Base-by-base conservation (phyloP, 1,140 invertebrate species). In the Ceratitis capitata region DNA sequence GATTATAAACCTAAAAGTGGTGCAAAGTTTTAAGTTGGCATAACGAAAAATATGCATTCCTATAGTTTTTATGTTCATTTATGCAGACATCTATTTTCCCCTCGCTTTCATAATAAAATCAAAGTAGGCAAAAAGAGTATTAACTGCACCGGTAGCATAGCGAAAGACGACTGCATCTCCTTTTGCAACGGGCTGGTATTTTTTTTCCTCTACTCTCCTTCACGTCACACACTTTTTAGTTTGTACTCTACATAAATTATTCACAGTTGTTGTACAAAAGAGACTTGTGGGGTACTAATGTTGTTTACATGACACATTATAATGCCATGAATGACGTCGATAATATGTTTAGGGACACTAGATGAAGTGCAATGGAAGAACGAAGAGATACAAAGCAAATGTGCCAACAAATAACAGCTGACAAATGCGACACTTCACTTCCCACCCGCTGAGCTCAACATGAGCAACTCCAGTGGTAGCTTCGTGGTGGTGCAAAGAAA, bases 171-270 rank as follows among this genome's bases (percentile, higher is more conserved):
- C n/a, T n/a, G n/a, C n/a, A n/a, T n/a, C n/a, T n/a, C n/a, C n/a
- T n/a, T n/a, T n/a, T n/a, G n/a, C n/a, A n/a, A n/a, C n/a, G n/a
- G n/a, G n/a, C n/a, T n/a, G n/a, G n/a, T n/a, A n/a, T n/a, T 12
- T 3, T n/a, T 2, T 14, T 6, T n/a, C 49, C 2, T 51, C 7
- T 19, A 51, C 49, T 51, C 14, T 56, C 2, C 51, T n/a, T n/a
- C n/a, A n/a, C n/a, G n/a, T n/a, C n/a, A n/a, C n/a, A n/a, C n/a
- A n/a, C n/a, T n/a, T n/a, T n/a, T n/a, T n/a, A n/a, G n/a, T n/a
- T n/a, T n/a, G n/a, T n/a, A n/a, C n/a, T n/a, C n/a, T n/a, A 29
- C 49, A 83, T 87, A 85, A 87, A 87, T 87, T 87, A 87, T 87
- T 85, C 85, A 87, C 69, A 56, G 29, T 64, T 64, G 3, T 64